Evolutionary conservation across 2,797 vertebrate species (phyloP).

Genomic region (Gallinago solitaria): DNA sequence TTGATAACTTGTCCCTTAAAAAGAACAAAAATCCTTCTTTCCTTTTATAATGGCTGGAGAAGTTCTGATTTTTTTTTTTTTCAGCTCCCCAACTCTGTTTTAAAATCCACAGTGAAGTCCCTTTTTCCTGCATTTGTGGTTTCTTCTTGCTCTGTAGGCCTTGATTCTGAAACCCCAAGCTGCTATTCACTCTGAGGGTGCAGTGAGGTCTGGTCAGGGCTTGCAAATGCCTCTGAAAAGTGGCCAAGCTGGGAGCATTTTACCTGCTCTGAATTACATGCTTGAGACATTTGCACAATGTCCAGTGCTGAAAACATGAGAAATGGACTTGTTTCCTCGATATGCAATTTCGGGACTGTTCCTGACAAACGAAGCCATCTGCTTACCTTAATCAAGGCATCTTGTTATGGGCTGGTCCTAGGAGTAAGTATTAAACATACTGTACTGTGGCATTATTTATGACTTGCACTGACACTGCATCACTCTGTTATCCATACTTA

Average conservation of each 20-base stretch:
- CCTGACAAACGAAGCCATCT: conserved; percentile 60
- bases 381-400: conserved; percentile 70
- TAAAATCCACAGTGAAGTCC: neutral
- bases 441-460: conserved; percentile 57
- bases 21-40: neutral
- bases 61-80: neutral
- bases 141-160: neutral
- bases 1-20: neutral
- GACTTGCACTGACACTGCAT: conserved; percentile 59
- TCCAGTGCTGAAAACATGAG: conserved; percentile 17
- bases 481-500: conserved; percentile 65
- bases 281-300: neutral
- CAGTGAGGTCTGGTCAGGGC: neutral
- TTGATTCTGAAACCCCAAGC: rapidly evolving
- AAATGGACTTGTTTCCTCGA: neutral
- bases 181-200: neutral
- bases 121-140: neutral
- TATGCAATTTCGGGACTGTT: neutral
- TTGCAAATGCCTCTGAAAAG: neutral
- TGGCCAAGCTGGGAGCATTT: neutral
- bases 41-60: neutral
- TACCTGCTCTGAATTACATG: neutral
- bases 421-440: conserved; percentile 61
- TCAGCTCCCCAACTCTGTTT: neutral
- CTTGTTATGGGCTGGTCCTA: conserved; percentile 63